Base-by-base conservation (phyloP, 2,113 vertebrate genomes). In the Zosterops hypoxanthus region DNA sequence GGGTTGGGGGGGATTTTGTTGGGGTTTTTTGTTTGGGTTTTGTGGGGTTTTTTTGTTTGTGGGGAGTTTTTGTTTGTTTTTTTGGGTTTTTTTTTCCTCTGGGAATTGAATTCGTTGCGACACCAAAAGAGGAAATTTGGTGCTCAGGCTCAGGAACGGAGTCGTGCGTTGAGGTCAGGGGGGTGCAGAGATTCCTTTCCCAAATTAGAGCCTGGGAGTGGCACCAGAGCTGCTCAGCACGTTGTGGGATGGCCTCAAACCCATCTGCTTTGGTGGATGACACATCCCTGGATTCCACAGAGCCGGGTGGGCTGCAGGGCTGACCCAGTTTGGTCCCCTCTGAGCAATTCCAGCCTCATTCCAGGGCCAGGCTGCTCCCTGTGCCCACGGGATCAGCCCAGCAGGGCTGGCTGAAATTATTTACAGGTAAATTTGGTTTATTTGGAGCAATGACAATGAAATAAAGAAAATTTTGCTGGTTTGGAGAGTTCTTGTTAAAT, bases 181-280 rank as follows among this genome's bases (percentile, higher is more conserved):
- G 26, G 6, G 87, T 28, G 65, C 73, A 57, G 17, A 46, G 73
- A 96, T 94, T 53, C 53, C 79, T 91, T 61, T 82, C 95, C 88
- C 82, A 76, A 71, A 82, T 72, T 76, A 82, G 90, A 86, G n/a
- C 8, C 80, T 31, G 41, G 12, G 42, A 83, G 55, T 2, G 0
- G 26, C 56, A 2, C 4, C 65, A 47, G 71, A 88, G 55, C 86
- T 47, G 71, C 81, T 91, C 83, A 92, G 80, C 90, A 44, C 63
- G 14, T 13, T 8, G 72, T 33, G 3, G 21, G 77, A 34, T 52
- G 36, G 85, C 60, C 89, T 59, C 53, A 36, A 78, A 73, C 12
- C 60, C 60, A 29, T 7, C 22, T 66, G 72, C 12, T 11, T 25
- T 33, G 76, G 55, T 19, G 36, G 22, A 14, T 21, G 93, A 24